Evolutionary conservation across 64 coral and sea anemone species (phyloP), one percentile per base, ranked within the genome.

Genomic region (Montipora efflorescens): DNA sequence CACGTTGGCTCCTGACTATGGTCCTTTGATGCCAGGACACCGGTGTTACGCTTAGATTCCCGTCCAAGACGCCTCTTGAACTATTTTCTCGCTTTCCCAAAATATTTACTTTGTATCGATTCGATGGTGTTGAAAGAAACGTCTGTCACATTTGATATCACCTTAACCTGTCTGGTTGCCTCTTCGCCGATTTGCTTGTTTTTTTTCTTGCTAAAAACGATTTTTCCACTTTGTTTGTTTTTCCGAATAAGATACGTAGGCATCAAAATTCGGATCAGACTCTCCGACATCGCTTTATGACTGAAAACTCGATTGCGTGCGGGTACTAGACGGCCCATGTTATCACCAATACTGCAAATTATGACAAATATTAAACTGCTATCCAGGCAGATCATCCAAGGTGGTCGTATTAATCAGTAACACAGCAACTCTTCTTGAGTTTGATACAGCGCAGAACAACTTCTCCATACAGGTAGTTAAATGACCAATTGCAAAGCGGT

Each of bases 221-320:
- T 70, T 86, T 86, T 86, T 86, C 12, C 47, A 15, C 66, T 69
- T 86, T 86, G 82, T 86, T 86, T 86, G 82, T 71, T 86, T 85
- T 86, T 16, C 10, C 64, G 71, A 70, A 64, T 16, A n/a, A 86
- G 44, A 16, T 5, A 72, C 19, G 47, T 19, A 28, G 36, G 18
- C 46, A 22, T 9, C 45, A n/a, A 9, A 48, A 66, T 15, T 4
- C 61, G 14, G 52, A 5, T 55, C 14, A 14, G 9, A 6, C 2
- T 71, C 66, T 11, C 16, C 3, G 18, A 68, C 71, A 44, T 13
- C 47, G 19, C 8, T 23, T 14, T 9, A 4, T 23, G 14, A 49
- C 47, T 18, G 64, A 12, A 69, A 46, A 86, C 7, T 86, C 44
- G 44, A 72, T 86, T 86, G 82, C 82, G 82, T 86, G 82, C 82